phyloP scores from a whole-genome alignment of 2,888 invertebrate species.

The Harpagoxenus sublaevis region DNA sequence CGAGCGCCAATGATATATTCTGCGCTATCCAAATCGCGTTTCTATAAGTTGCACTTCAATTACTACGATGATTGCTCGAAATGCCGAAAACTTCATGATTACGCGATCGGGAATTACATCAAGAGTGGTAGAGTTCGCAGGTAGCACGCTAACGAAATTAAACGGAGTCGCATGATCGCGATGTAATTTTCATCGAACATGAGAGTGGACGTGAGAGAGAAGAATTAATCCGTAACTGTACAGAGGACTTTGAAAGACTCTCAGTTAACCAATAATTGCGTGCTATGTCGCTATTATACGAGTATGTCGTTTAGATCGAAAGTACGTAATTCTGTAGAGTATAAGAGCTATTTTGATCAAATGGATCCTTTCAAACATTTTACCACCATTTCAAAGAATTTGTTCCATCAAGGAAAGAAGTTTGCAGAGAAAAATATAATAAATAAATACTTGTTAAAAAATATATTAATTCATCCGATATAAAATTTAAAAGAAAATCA shows the following conservation, averaged over 20 bases:
- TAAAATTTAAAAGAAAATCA: background rate
- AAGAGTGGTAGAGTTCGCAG: constrained; percentile 17
- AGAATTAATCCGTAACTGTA: constrained; percentile 19
- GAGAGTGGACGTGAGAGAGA: constrained; percentile 14
- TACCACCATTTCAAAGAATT: background rate
- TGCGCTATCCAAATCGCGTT: background rate
- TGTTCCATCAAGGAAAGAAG: background rate
- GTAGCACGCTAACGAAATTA: constrained; percentile 47
- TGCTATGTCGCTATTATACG: background rate
- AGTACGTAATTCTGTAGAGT: background rate
- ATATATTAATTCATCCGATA: background rate
- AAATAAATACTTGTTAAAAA: background rate
- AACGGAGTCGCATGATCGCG: constrained; percentile 37
- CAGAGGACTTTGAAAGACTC: constrained; percentile 4
- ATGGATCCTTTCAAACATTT: background rate
- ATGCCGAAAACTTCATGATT: constrained; percentile 39
- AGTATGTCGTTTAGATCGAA: background rate
- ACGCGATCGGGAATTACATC: constrained; percentile 8
- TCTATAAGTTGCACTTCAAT: constrained; percentile 43
- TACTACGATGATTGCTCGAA: constrained; percentile 32
- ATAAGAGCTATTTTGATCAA: background rate
- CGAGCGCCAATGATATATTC: background rate
- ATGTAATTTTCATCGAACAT: constrained; percentile 30
- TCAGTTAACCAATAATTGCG: constrained; percentile 18
- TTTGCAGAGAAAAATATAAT: background rate